Base-by-base conservation (phyloP, 1,140 invertebrate genomes). In the Drosophila mayri region DNA sequence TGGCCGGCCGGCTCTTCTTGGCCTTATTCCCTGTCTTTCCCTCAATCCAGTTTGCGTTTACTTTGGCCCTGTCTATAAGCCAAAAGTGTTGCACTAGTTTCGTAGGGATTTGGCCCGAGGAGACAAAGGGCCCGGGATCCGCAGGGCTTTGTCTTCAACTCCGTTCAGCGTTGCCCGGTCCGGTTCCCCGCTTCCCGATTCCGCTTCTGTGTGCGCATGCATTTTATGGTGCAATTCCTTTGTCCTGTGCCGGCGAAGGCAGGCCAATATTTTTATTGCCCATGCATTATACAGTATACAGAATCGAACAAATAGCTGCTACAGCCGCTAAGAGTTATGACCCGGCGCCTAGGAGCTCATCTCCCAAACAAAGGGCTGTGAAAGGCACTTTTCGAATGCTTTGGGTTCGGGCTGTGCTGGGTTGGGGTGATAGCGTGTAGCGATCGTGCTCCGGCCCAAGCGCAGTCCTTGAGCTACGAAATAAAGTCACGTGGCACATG, bases 41-140 rank as follows among this genome's bases (percentile, higher is more conserved):
- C 32, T 12, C 35, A n/a, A 30, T 46, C 20, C 43, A 7, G 61
- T n/a, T 57, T 61, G 57, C 55, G 38, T 70, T 71, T 64, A 54
- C 78, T 62, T 20, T 65, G 58, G 59, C 67, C 84, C 73, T 76
- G 81, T 90, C 70, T 73, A 74, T 81, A 90, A 90, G 85, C 85
- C 85, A 90, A 90, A 90, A 90, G 85, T 90, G 85, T 90, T 90
- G 85, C 85, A 90, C 85, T 90, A 90, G 77, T 90, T 90, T 90
- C 73, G 63, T 47, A 41, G 43, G 65, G 66, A 58, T 70, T 72
- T 78, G 58, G 62, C 73, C 65, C 58, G 62, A 57, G 46, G 73
- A 41, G 43, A 79, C 82, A 88, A 88, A 78, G 85, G 62, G 63
- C 41, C 62, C 81, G 67, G 65, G 46, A 81, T 73, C 65, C 54